Conservation (phyloP, 2,797 vertebrate genomes). For the Labroides dimidiatus region DNA sequence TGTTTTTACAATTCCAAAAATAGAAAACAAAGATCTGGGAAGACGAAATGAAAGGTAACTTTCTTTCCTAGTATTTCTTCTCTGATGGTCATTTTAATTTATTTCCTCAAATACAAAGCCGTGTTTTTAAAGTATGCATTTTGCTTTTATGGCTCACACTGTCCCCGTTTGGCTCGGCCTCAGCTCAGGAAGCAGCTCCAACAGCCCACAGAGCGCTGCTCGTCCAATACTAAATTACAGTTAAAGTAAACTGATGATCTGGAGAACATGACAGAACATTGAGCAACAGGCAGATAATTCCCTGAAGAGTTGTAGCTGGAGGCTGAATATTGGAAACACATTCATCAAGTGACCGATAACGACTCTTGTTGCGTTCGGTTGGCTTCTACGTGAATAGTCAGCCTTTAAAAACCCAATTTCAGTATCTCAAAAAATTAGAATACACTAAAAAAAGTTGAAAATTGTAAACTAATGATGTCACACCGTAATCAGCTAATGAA, state of each 20-base stretch:
- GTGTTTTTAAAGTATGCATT: background rate
- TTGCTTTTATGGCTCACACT: background rate
- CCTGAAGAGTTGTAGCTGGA: background rate
- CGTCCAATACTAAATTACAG: background rate
- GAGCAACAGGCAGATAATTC: background rate
- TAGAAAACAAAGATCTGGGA: constrained; percentile 8
- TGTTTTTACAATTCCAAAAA: background rate
- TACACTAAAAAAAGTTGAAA: too few relatives aligned
- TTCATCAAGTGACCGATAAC: too few relatives aligned
- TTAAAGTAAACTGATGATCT: background rate
- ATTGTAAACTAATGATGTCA: too few relatives aligned
- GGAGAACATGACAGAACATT: background rate
- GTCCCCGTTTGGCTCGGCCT: background rate
- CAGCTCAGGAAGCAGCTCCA: background rate
- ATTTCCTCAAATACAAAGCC: background rate
- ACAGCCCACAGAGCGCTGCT: background rate
- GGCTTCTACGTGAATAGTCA: background rate
- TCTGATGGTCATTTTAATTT: background rate
- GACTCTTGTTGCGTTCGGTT: too few relatives aligned
- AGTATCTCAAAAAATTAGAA: too few relatives aligned
- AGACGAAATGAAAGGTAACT: background rate
- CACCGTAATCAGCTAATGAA: too few relatives aligned
- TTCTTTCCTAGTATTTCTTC: background rate
- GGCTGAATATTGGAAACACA: background rate
- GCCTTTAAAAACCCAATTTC: too few relatives aligned